These are phyloP conservation scores for Lacanobia wlatinum DNA, from an alignment of 2,888 invertebrate species.

Conservation along the genomic window DNA sequence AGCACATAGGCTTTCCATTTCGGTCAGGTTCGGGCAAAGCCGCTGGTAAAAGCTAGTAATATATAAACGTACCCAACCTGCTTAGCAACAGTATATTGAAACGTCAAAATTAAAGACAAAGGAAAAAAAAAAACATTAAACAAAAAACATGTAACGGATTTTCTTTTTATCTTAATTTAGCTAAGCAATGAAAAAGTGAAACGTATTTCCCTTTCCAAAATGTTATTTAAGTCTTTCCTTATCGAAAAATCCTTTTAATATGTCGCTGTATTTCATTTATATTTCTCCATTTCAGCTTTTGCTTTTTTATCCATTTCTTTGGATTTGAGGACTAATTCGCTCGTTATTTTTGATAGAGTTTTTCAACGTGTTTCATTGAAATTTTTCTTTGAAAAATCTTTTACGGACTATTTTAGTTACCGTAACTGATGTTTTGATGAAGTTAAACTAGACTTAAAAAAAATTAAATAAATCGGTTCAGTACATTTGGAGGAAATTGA, in stretches of 20 bases:
- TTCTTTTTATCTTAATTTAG: conserved; percentile 1
- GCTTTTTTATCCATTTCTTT: conserved; percentile 1
- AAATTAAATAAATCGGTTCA: too few species aligned
- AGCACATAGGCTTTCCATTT: too few species aligned
- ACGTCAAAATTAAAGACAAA: neutral
- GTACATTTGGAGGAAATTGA: too few species aligned
- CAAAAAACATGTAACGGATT: neutral
- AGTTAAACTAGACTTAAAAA: too few species aligned
- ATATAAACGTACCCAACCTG: too few species aligned
- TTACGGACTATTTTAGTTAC: too few species aligned
- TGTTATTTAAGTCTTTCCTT: neutral
- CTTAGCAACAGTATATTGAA: neutral
- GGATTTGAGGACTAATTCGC: neutral
- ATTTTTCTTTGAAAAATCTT: too few species aligned
- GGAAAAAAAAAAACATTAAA: neutral
- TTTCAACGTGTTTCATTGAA: too few species aligned
- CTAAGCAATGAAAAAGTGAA: neutral
- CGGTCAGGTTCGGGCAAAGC: too few species aligned
- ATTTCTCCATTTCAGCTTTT: neutral
- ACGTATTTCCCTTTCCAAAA: neutral
- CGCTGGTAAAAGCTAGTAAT: too few species aligned
- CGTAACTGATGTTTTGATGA: too few species aligned
- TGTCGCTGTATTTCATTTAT: conserved; percentile 16
- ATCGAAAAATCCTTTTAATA: conserved; percentile 29
- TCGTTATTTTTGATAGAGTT: neutral